Evolutionary conservation across 2,888 invertebrate genomes (phyloP).

Genomic region (Criorhina ranunculi): DNA sequence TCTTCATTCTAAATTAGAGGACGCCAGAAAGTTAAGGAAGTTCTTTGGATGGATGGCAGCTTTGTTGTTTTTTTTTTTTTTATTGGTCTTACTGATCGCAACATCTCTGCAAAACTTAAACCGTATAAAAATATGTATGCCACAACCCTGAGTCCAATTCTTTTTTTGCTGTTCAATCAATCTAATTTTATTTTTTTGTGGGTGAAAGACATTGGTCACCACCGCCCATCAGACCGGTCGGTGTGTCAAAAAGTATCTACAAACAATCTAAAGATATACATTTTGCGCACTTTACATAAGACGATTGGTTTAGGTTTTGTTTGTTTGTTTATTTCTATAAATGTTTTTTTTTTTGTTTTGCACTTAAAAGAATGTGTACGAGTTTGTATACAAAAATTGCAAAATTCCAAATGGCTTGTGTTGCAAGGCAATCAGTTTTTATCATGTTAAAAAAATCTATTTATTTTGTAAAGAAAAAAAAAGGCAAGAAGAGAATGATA

Average conservation of each 20-base stretch:
- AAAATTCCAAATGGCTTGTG: neutral
- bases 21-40: too few relatives aligned
- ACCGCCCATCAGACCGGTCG: neutral
- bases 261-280: slow-evolving; percentile 20
- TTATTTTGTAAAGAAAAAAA: neutral
- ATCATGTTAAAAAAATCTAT: neutral
- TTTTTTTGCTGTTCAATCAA: neutral
- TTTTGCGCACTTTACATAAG: neutral
- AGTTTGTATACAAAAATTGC: neutral
- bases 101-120: neutral
- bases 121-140: slow-evolving; percentile 1
- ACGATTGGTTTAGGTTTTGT: neutral
- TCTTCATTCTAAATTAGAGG: too few relatives aligned
- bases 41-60: too few relatives aligned
- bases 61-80: too few relatives aligned
- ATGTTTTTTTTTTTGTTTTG: neutral
- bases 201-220: slow-evolving; percentile 4
- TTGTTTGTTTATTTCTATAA: neutral
- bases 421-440: neutral
- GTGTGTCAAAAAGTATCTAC: slow-evolving; percentile 12
- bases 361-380: neutral
- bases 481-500: neutral
- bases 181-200: slow-evolving; percentile 8
- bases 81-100: too few relatives aligned
- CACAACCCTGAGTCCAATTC: slow-evolving; percentile 19